These are phyloP conservation scores for Lemur catta DNA, from an alignment of 2,797 vertebrate species.

Conservation along the genomic window DNA sequence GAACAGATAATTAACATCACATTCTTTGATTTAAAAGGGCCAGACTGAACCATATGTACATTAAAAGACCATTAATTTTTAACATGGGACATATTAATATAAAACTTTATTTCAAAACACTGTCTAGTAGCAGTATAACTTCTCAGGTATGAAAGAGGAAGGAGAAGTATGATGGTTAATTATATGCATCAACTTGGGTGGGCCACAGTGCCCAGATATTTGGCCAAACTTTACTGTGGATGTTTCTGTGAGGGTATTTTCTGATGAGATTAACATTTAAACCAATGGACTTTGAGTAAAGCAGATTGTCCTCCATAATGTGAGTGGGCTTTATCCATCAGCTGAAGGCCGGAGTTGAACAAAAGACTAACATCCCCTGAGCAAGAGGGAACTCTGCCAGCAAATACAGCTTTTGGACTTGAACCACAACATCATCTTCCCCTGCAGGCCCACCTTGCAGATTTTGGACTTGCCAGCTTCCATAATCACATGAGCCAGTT, in stretches of 20 bases:
- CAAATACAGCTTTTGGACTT: not conserved
- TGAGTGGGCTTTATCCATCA: not conserved
- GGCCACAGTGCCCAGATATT: not conserved
- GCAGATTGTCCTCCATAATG: not conserved
- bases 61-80: not conserved
- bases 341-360: not conserved
- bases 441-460: not conserved
- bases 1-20: not conserved
- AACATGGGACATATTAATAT: not conserved
- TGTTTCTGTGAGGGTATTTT: not conserved
- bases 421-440: not conserved
- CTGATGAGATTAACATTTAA: not conserved
- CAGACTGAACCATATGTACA: not conserved
- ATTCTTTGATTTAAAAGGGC: not conserved
- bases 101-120: not conserved
- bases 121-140: not conserved
- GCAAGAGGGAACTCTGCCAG: not conserved
- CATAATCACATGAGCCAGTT: not conserved
- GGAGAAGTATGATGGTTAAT: not conserved
- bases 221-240: not conserved
- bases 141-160: not conserved
- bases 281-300: not conserved
- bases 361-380: not conserved
- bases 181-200: not conserved
- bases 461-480: not conserved